These are phyloP conservation scores for Ormyrus thymus DNA, from an alignment of 2,888 invertebrate genomes.

Conservation along the genomic window DNA sequence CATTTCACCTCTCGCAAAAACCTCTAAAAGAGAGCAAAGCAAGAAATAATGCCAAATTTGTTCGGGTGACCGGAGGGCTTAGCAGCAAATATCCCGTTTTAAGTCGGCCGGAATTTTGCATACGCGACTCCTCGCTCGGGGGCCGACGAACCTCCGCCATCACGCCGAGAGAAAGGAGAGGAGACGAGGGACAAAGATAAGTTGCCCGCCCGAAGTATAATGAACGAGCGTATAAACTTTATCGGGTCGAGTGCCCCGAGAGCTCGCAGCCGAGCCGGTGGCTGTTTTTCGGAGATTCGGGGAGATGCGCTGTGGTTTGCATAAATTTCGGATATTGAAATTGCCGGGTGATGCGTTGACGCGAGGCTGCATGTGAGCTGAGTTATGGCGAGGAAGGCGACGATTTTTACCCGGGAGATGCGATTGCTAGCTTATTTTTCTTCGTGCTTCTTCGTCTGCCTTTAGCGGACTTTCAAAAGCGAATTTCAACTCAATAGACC, in stretches of 20 bases:
- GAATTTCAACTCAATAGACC: too few species aligned
- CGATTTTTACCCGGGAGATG: too few species aligned
- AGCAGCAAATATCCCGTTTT: slow-evolving; percentile 72
- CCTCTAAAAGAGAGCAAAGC: slow-evolving; percentile 1
- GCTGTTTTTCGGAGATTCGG: slow-evolving; percentile 2
- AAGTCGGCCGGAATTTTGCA: slow-evolving; percentile 66
- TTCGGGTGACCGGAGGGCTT: slow-evolving; percentile 31
- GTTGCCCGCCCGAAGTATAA: slow-evolving; percentile 34
- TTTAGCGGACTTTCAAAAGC: too few species aligned
- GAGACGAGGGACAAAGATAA: background rate
- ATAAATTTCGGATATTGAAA: slow-evolving; percentile 14
- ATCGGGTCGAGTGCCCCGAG: slow-evolving; percentile 1
- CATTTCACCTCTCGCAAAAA: slow-evolving; percentile 1
- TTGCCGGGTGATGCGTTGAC: background rate
- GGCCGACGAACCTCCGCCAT: too few species aligned
- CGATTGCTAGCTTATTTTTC: too few species aligned
- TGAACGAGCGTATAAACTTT: slow-evolving; percentile 47
- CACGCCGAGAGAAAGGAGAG: background rate
- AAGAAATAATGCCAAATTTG: slow-evolving; percentile 14
- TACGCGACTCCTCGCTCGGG: slow-evolving; percentile 49
- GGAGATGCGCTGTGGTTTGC: background rate
- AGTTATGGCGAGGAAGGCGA: too few species aligned
- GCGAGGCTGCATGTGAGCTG: too few species aligned
- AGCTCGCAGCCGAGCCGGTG: slow-evolving; percentile 26
- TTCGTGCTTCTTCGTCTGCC: too few species aligned